A percentile compares a stretch with the other conserved stretches of the same genome.
Conservation (phyloP, 1,140 invertebrate species). For the Vanessa atalanta region DNA sequence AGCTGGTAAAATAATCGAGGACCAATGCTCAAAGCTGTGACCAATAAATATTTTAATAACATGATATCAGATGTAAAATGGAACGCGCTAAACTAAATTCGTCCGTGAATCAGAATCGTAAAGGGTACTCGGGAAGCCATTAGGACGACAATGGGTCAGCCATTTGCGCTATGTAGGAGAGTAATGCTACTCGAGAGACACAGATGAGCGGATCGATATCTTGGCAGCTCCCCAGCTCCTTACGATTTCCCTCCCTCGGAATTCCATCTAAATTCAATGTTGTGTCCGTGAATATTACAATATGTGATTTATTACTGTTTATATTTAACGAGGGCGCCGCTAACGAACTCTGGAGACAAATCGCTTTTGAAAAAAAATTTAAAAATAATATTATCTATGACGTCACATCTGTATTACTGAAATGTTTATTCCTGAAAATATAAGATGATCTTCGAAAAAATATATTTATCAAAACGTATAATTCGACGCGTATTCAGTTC, state of each 20-base stretch:
- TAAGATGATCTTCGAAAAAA: no score
- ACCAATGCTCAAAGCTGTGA: conserved; percentile 20
- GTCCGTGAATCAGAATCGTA: conserved; percentile 56
- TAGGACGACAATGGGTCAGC: conserved; percentile 62
- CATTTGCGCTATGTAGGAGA: conserved; percentile 47
- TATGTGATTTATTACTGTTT: conserved; percentile 15
- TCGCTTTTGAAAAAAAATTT: neutral
- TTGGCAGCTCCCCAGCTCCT: conserved; percentile 45
- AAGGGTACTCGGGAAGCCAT: conserved; percentile 59
- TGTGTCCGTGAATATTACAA: conserved; percentile 7
- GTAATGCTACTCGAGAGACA: conserved; percentile 1
- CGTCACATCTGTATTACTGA: neutral
- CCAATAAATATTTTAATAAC: conserved; percentile 7
- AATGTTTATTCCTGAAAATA: no score
- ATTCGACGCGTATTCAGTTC: neutral
- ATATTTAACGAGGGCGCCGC: neutral
- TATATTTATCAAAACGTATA: no score
- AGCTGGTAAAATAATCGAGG: neutral
- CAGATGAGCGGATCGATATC: conserved; percentile 43
- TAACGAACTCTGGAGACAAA: neutral
- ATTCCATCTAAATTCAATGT: conserved; percentile 29
- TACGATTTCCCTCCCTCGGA: conserved; percentile 25
- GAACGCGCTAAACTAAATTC: conserved; percentile 40
- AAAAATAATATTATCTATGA: neutral
- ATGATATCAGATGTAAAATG: conserved; percentile 30